Conservation (phyloP, 1,140 invertebrate genomes). For the Platyura marginata region DNA sequence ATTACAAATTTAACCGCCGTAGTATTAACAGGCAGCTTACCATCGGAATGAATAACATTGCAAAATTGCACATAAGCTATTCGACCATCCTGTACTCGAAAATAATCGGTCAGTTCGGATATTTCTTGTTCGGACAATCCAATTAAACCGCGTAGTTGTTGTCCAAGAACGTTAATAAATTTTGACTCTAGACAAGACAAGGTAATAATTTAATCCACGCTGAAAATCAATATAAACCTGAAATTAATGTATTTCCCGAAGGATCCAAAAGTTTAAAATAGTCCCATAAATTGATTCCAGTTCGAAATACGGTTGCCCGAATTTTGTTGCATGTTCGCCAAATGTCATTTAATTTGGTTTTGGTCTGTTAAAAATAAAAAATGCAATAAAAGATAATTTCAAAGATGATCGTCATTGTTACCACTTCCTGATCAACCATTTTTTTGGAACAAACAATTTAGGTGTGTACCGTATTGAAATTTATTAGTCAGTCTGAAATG, state of each 20-base stretch:
- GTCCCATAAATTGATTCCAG: conserved; percentile 44
- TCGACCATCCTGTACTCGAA: conserved; percentile 48
- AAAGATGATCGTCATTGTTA: too few relatives aligned
- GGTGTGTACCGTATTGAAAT: too few relatives aligned
- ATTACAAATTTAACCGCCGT: too few relatives aligned
- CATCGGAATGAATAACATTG: conserved; percentile 41
- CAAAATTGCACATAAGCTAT: conserved; percentile 51
- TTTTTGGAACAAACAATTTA: too few relatives aligned
- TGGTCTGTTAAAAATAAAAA: too few relatives aligned
- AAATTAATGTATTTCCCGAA: conserved; percentile 39
- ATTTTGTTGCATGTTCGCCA: conserved; percentile 60
- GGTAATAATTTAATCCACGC: conserved; percentile 3
- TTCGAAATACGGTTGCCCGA: conserved; percentile 41
- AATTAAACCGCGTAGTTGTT: conserved; percentile 38
- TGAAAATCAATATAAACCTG: conserved; percentile 27
- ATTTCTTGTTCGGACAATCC: conserved; percentile 48
- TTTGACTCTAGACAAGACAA: conserved; percentile 37
- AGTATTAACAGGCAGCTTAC: too few relatives aligned
- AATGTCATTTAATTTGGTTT: too few relatives aligned
- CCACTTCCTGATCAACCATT: too few relatives aligned
- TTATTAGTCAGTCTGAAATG: too few relatives aligned
- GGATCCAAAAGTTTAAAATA: conserved; percentile 45
- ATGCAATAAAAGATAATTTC: too few relatives aligned
- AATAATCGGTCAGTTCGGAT: conserved; percentile 47
- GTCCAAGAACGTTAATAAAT: conserved; percentile 44